Conservation (phyloP, 23 tunicate genomes). For the Styela plicata region DNA sequence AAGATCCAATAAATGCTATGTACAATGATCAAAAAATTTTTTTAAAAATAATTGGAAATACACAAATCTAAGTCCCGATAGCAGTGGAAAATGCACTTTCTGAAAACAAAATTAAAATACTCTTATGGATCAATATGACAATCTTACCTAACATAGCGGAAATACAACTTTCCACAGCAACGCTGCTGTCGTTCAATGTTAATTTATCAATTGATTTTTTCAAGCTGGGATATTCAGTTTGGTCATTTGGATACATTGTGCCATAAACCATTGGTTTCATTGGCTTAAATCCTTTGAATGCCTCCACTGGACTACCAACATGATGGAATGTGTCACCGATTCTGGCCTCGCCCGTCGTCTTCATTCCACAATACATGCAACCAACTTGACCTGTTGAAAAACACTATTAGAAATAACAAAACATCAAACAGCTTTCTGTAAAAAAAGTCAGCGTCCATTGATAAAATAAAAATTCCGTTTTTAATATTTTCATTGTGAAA, state of each 20-base stretch:
- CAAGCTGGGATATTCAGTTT: constrained; percentile 37
- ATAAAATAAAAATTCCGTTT: too few relatives aligned
- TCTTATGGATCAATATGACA: too few relatives aligned
- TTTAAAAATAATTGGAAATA: too few relatives aligned
- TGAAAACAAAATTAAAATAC: too few relatives aligned
- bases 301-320: constrained; percentile 28
- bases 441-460: too few relatives aligned
- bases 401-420: too few relatives aligned
- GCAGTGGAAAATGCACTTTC: too few relatives aligned
- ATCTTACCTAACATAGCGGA: constrained; percentile 48
- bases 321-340: constrained; percentile 75
- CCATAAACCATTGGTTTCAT: constrained; percentile 83
- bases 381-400: constrained; percentile 96
- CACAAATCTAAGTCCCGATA: too few relatives aligned
- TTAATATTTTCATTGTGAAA: too few relatives aligned
- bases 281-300: constrained; percentile 57
- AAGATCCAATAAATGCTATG: too few relatives aligned
- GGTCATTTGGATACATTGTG: constrained; percentile 56
- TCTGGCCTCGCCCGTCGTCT: constrained; percentile 61
- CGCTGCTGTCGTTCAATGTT: constrained; percentile 78
- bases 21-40: too few relatives aligned
- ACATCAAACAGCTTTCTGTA: too few relatives aligned
- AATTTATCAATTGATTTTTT: constrained; percentile 51
- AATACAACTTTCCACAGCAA: constrained; percentile 35
- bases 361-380: constrained; percentile 77